Evolutionary conservation across 2,797 vertebrate genomes (phyloP).

Genomic region (Sebastes trivittatus): DNA sequence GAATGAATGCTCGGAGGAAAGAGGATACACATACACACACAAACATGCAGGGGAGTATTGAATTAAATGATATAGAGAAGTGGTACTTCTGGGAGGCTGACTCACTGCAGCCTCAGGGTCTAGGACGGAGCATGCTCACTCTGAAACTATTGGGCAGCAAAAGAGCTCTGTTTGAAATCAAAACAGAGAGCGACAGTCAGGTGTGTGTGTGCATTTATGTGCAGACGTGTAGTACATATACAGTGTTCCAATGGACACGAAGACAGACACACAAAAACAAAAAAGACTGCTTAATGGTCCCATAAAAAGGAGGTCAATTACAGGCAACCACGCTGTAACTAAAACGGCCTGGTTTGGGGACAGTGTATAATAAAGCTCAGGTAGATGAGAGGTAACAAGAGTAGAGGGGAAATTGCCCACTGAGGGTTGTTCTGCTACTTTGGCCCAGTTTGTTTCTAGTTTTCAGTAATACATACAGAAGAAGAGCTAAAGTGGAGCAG

Average conservation of each 20-base stretch:
- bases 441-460: constrained; percentile 58
- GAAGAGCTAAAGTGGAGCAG: constrained; percentile 57
- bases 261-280: background rate
- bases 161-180: background rate
- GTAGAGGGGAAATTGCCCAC: background rate
- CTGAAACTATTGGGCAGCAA: background rate
- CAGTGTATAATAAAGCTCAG: background rate
- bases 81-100: background rate
- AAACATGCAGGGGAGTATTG: background rate
- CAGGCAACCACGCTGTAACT: constrained; percentile 4
- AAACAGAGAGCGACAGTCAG: background rate
- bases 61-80: background rate
- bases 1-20: background rate
- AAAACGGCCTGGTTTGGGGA: background rate
- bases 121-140: background rate
- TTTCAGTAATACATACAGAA: background rate
- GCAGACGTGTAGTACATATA: background rate
- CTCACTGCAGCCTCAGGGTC: background rate
- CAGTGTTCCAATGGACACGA: background rate
- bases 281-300: background rate
- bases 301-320: constrained; percentile 39
- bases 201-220: background rate
- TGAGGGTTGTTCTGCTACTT: constrained; percentile 23
- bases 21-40: background rate
- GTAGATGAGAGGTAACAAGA: constrained; percentile 13